Conservation (phyloP, 2,888 invertebrate species). For the Germaria angustata region DNA sequence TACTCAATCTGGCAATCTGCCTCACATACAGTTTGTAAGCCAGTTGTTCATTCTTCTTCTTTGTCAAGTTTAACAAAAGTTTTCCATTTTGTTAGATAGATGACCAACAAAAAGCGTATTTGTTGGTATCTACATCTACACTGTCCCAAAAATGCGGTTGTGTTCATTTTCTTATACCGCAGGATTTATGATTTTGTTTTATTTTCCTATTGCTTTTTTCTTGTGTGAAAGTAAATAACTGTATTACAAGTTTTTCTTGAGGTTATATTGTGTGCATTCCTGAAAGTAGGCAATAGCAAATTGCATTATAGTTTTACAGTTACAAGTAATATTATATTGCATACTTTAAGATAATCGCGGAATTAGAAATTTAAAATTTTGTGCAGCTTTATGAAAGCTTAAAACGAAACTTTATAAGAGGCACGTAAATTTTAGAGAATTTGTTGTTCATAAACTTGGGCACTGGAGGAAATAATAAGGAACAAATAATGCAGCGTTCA, state of each 20-base stretch:
- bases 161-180: not conserved
- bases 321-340: conserved; percentile 7
- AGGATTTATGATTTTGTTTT: not conserved
- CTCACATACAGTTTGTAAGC: not conserved
- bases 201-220: not conserved
- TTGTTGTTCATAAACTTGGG: not conserved
- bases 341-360: conserved; percentile 6
- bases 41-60: not conserved
- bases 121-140: conserved; percentile 9
- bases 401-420: not conserved
- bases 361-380: conserved; percentile 2
- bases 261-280: conserved; percentile 19
- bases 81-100: conserved; percentile 44
- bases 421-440: not conserved
- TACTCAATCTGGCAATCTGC: not conserved
- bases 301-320: not conserved
- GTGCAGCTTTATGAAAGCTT: not conserved
- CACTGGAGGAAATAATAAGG: too few relatives aligned
- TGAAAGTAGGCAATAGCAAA: conserved; percentile 31
- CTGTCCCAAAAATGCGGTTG: not conserved
- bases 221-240: not conserved
- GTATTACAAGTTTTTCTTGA: conserved; percentile 32
- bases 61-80: conserved; percentile 42
- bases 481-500: too few relatives aligned
- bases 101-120: conserved; percentile 60